These are phyloP conservation scores for Plebejus anna DNA, from an alignment of 2,888 invertebrate species.

Conservation along the genomic window DNA sequence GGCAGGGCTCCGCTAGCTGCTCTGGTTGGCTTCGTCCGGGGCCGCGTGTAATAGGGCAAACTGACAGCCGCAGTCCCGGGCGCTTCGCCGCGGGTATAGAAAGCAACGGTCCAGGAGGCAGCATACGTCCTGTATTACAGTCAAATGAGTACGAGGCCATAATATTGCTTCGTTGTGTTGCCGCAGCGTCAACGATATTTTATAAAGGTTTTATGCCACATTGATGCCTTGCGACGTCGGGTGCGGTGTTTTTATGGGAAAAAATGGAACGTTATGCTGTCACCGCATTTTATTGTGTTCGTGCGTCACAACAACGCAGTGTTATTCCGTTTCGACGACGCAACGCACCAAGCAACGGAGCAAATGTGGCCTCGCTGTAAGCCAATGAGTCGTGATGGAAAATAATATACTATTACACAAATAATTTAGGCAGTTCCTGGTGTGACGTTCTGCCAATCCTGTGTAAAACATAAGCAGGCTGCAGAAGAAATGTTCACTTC, in stretches of 20 bases:
- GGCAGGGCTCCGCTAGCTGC: conserved; percentile 80
- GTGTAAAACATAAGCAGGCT: too few species aligned
- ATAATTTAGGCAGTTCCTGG: neutral
- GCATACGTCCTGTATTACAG: conserved; percentile 86
- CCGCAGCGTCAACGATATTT: neutral
- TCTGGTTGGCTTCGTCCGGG: conserved; percentile 80
- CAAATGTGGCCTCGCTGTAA: neutral
- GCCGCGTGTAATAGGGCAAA: conserved; percentile 93
- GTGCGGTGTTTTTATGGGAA: neutral
- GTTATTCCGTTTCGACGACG: neutral
- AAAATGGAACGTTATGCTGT: neutral
- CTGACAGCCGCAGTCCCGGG: conserved; percentile 94
- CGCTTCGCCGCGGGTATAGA: conserved; percentile 88
- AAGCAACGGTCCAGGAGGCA: conserved; percentile 94
- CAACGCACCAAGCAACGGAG: neutral
- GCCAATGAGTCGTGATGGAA: neutral
- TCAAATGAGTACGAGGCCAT: conserved; percentile 27
- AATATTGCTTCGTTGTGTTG: neutral
- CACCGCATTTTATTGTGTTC: neutral
- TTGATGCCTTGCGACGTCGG: neutral
- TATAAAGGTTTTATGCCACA: neutral
- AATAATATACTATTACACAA: neutral
- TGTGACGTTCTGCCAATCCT: neutral
- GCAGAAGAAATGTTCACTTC: too few species aligned
- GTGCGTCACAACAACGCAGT: too few species aligned